phyloP scores from a whole-genome alignment of 2,113 vertebrate genomes.

The Urocynchramus pylzowi region DNA sequence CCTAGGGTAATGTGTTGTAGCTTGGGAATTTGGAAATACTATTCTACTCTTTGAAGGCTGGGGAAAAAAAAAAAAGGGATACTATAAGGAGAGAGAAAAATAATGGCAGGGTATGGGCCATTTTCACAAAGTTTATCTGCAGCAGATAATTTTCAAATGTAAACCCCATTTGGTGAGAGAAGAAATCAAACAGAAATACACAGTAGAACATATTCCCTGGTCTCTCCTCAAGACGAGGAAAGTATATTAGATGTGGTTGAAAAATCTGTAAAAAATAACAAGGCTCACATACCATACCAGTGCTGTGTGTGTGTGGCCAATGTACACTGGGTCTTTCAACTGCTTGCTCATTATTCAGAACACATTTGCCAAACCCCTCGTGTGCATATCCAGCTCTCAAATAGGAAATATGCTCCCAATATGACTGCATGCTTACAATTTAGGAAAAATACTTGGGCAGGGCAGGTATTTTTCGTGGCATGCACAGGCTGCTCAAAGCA shows the following conservation, averaged over 20 bases:
- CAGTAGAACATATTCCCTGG: background rate
- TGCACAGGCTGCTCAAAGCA: background rate
- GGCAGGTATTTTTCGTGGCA: rapidly evolving
- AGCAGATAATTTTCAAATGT: background rate
- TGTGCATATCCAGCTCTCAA: background rate
- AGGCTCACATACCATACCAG: background rate
- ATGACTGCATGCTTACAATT: background rate
- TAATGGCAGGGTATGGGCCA: background rate
- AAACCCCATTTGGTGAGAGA: background rate
- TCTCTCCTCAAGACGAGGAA: background rate
- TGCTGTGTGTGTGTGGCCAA: background rate
- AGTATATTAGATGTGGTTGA: background rate
- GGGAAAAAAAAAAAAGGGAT: background rate
- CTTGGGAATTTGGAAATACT: background rate
- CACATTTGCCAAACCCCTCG: background rate
- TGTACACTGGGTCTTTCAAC: background rate
- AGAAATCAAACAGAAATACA: background rate
- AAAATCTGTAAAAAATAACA: background rate
- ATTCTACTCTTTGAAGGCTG: background rate
- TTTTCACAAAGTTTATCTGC: background rate
- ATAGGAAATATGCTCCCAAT: background rate
- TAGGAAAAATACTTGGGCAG: background rate
- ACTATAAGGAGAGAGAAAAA: background rate
- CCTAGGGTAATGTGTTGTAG: background rate
- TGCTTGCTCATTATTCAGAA: background rate